A percentile compares a stretch with the other conserved stretches of the same genome.
Conservation (phyloP, 2,888 invertebrate species). For the Myathropa florea region DNA sequence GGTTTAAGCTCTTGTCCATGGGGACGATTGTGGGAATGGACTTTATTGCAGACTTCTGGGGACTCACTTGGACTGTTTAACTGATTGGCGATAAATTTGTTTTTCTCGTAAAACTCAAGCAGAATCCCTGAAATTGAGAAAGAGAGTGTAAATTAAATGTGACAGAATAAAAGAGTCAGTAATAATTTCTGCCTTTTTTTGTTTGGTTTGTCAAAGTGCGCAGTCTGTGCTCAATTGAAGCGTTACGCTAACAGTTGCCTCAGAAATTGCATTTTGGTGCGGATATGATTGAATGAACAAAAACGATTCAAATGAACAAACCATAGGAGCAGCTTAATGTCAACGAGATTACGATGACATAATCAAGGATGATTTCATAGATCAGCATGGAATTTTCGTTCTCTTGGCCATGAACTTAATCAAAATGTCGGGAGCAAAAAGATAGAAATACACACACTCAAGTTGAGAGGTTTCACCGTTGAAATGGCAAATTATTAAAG, state of each 20-base stretch:
- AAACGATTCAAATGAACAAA: background rate
- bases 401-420: too few species aligned
- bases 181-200: background rate
- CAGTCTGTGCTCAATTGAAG: background rate
- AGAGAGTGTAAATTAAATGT: background rate
- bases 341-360: background rate
- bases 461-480: too few species aligned
- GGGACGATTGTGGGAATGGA: constrained; percentile 15
- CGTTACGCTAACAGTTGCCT: background rate
- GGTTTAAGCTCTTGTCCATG: constrained; percentile 2
- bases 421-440: too few species aligned
- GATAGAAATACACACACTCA: too few species aligned
- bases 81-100: background rate
- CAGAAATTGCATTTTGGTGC: background rate
- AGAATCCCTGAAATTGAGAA: background rate
- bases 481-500: too few species aligned
- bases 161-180: background rate
- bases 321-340: background rate
- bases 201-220: background rate
- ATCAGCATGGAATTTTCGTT: background rate
- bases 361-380: background rate
- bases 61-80: background rate
- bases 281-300: background rate
- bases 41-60: background rate
- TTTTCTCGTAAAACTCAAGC: background rate